These are phyloP conservation scores for Paramuricea clavata DNA, from an alignment of 92 coral and sea anemone genomes.

Conservation along the genomic window DNA sequence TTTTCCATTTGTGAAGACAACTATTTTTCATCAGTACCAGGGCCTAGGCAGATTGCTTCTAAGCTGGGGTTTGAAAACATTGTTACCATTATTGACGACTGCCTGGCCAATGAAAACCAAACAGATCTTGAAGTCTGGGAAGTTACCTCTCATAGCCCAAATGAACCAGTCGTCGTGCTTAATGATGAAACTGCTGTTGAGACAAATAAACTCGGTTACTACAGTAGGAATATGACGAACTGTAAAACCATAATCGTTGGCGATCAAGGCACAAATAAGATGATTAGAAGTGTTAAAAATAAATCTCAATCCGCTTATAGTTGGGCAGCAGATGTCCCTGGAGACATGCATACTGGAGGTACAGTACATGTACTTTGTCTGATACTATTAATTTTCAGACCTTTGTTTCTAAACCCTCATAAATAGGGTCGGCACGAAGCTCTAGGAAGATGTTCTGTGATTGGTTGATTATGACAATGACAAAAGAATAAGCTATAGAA, in stretches of 20 bases:
- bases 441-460: too few relatives aligned
- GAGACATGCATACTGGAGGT: constrained; percentile 69
- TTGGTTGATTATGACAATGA: too few relatives aligned
- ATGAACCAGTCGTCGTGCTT: neutral
- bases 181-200: neutral
- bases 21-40: constrained; percentile 48
- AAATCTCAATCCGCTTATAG: neutral
- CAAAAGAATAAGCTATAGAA: too few relatives aligned
- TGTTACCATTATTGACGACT: constrained; percentile 20
- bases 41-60: constrained; percentile 57
- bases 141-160: neutral
- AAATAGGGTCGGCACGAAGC: too few relatives aligned
- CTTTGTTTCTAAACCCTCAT: too few relatives aligned
- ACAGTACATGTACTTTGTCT: too few relatives aligned
- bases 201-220: neutral
- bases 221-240: neutral
- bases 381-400: too few relatives aligned
- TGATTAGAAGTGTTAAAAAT: constrained; percentile 30
- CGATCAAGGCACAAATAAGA: constrained; percentile 31
- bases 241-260: constrained; percentile 26
- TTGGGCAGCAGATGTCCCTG: constrained; percentile 65
- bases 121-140: constrained; percentile 25
- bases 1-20: constrained; percentile 42
- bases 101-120: neutral
- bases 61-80: constrained; percentile 50